Evolutionary conservation across 2,888 invertebrate genomes (phyloP), one percentile per base, ranked within the genome.

Genomic region (Malthinus seriepunctatus): DNA sequence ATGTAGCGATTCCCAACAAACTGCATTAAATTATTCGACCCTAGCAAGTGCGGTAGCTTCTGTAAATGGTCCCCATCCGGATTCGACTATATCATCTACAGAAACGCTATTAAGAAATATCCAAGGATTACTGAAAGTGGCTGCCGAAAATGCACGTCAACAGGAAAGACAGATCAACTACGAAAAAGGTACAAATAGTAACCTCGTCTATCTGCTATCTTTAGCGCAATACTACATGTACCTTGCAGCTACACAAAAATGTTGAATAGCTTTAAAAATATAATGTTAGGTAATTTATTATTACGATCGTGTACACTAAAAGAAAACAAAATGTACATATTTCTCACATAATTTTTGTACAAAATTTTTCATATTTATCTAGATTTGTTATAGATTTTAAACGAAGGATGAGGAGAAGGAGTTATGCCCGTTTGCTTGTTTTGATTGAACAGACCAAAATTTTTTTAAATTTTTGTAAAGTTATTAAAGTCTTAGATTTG

Each of bases 81-180:
- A 85, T 66, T 82, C 84, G 47, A 82, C 82, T 75, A 82, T 86
- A 70, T 92, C 92, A 66, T 95, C 95, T 72, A 95, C 96, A 58
- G 96, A 97, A 81, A 95, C 95, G 60, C 84, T 97, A 67, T 86
- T 97, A 68, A 85, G 96, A 75, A 97, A 97, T 80, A 97, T 97
- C 74, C 96, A 97, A 80, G 95, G 96, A 51, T 85, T 97, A 65
- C 86, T 97, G 64, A 96, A 97, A 81, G 95, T 97, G 62, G 97
- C 97, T n/a, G 95, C 95, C 1, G 96, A 97, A 80, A 96, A 96
- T 81, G 95, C 96, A 53, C 86, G 96, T 71, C 95, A 96, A 76
- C 95, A 96, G 81, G 97, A 97, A 80, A 84, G 95, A 69, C 95
- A 97, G 81, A 91, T 95, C 80, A 93, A 90, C 84, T 93, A 94